These are phyloP conservation scores for Petromus typicus DNA, from an alignment of 2,113 vertebrate species.

Conservation along the genomic window DNA sequence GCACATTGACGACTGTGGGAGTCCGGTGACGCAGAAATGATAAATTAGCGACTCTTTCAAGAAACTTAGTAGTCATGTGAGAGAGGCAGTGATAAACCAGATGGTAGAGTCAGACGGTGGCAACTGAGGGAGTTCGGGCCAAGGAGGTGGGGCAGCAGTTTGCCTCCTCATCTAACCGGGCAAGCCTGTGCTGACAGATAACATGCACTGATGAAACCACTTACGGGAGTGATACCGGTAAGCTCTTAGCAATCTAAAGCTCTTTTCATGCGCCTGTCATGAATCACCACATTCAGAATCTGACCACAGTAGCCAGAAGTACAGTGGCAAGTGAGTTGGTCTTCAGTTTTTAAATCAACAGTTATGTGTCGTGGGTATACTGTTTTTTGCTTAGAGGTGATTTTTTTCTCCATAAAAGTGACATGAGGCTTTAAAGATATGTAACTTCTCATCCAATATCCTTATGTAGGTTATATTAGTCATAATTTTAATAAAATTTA, in stretches of 20 bases:
- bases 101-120: neutral
- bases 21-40: neutral
- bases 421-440: neutral
- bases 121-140: neutral
- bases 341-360: neutral
- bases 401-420: conserved; percentile 26
- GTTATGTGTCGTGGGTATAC: neutral
- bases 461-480: neutral
- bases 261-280: neutral
- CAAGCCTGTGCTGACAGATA: neutral
- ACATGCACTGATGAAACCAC: neutral
- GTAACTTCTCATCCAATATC: neutral
- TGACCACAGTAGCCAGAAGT: neutral
- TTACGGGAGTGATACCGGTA: neutral
- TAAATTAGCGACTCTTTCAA: neutral
- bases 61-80: neutral
- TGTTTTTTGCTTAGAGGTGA: neutral
- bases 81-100: neutral
- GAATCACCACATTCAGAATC: neutral
- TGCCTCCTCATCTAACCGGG: neutral
- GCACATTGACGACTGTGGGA: neutral
- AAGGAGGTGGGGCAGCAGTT: neutral
- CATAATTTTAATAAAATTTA: conserved; percentile 35
- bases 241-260: neutral
- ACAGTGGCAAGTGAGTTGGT: neutral